Evolutionary conservation across 2,113 vertebrate genomes (phyloP).

Genomic region (Gasterosteus nipponicus): DNA sequence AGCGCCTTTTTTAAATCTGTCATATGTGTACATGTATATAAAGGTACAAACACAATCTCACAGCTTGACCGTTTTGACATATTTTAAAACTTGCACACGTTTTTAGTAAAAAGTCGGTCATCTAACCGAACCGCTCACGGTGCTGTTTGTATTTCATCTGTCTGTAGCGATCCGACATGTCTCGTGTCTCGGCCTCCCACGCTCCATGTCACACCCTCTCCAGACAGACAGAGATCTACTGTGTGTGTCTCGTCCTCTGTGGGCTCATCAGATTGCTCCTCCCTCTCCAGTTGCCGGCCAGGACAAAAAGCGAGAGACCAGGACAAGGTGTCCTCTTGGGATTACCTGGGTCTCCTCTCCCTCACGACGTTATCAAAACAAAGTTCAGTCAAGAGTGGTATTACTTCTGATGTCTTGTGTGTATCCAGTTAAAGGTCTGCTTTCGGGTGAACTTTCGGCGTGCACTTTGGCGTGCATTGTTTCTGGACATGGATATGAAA

Average conservation of each 20-base stretch:
- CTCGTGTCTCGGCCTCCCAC: constrained; percentile 32
- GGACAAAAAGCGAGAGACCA: constrained; percentile 30
- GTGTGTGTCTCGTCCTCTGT: constrained; percentile 28
- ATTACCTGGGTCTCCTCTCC: constrained; percentile 38
- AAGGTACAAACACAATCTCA: background rate
- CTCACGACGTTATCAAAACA: constrained; percentile 37
- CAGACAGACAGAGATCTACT: constrained; percentile 43
- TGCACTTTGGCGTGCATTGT: background rate
- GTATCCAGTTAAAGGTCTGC: background rate
- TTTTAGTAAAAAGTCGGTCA: background rate
- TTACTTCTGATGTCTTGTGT: constrained; percentile 2
- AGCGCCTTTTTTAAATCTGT: background rate
- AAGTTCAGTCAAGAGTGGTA: constrained; percentile 22
- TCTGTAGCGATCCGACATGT: constrained; percentile 19
- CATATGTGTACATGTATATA: background rate
- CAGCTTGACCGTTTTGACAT: background rate
- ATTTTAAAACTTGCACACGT: background rate
- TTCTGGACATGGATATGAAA: background rate
- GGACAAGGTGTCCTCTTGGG: constrained; percentile 29
- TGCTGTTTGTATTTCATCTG: background rate
- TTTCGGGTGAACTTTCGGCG: background rate
- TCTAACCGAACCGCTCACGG: background rate
- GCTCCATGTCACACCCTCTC: constrained; percentile 26
- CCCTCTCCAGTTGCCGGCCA: constrained; percentile 40
- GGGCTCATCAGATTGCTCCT: constrained; percentile 14